A percentile compares a stretch with the other conserved stretches of the same genome.
These are phyloP conservation scores for Paracentrotus lividus DNA, from an alignment of 53 echinoderm and acorn worm genomes.

Conservation along the genomic window DNA sequence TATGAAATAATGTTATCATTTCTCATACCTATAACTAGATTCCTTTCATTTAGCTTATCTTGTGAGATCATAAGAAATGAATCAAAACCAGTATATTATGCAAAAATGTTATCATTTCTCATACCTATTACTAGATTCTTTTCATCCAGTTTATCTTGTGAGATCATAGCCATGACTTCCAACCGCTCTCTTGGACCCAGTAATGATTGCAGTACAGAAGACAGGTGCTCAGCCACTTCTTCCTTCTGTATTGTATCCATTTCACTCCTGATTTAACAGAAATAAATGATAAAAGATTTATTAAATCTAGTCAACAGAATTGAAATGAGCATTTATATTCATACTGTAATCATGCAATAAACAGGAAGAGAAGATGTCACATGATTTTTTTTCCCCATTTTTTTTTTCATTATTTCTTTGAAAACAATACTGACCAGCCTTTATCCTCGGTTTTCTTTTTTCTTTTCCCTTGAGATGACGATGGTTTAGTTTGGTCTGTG, in stretches of 20 bases:
- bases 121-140: constrained; percentile 57
- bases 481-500: neutral
- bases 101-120: constrained; percentile 37
- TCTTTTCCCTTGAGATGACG: neutral
- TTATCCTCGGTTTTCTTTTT: constrained; percentile 57
- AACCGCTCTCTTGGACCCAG: constrained; percentile 55
- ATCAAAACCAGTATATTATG: too few relatives aligned
- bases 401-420: too few relatives aligned
- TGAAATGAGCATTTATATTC: too few relatives aligned
- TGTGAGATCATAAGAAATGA: constrained; percentile 47
- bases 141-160: constrained; percentile 12
- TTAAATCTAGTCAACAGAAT: too few relatives aligned
- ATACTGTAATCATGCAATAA: too few relatives aligned
- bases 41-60: constrained; percentile 16
- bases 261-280: constrained; percentile 16
- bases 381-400: too few relatives aligned
- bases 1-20: too few relatives aligned
- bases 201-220: constrained; percentile 35
- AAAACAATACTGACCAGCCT: constrained; percentile 21
- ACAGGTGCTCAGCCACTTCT: constrained; percentile 57
- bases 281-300: constrained; percentile 5
- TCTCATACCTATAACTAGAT: constrained; percentile 59
- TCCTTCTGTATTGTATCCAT: constrained; percentile 21
- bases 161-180: constrained; percentile 56
- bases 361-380: too few relatives aligned